Conservation (phyloP, 1,140 invertebrate species). For the Elymnias hypermnestra region DNA sequence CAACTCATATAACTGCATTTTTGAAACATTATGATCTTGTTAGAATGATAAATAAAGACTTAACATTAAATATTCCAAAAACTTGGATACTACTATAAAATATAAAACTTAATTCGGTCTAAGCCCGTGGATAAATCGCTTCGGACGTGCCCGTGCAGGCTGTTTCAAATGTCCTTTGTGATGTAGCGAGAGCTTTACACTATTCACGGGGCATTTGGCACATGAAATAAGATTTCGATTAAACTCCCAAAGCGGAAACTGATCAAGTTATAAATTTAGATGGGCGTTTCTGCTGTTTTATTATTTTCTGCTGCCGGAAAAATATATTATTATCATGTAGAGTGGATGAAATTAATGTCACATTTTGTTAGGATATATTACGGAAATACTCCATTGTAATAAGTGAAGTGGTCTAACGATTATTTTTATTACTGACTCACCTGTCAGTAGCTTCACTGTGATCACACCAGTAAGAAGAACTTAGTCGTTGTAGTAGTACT, state of each 20-base stretch:
- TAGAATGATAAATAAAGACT: too few relatives aligned
- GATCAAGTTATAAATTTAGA: constrained; percentile 25
- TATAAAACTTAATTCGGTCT: not conserved
- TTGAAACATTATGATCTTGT: too few relatives aligned
- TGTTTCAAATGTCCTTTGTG: constrained; percentile 32
- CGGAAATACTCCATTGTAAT: too few relatives aligned
- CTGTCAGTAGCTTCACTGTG: too few relatives aligned
- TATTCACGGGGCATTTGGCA: constrained; percentile 53
- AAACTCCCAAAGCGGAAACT: constrained; percentile 31
- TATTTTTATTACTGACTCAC: too few relatives aligned
- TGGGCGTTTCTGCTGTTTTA: not conserved
- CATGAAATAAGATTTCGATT: constrained; percentile 66
- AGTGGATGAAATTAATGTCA: too few relatives aligned
- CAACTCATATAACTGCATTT: too few relatives aligned
- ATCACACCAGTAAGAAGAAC: too few relatives aligned
- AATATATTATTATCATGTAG: not conserved
- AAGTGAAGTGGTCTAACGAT: too few relatives aligned
- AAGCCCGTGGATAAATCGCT: not conserved
- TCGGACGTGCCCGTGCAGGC: constrained; percentile 3
- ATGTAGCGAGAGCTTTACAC: constrained; percentile 41
- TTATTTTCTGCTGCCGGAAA: constrained; percentile 1
- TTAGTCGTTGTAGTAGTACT: too few relatives aligned
- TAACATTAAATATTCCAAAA: too few relatives aligned
- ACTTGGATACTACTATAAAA: not conserved
- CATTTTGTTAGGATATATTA: too few relatives aligned